Evolutionary conservation across 2,113 vertebrate genomes (phyloP), one percentile per base, ranked within the genome.

Genomic region (Pandion haliaetus): DNA sequence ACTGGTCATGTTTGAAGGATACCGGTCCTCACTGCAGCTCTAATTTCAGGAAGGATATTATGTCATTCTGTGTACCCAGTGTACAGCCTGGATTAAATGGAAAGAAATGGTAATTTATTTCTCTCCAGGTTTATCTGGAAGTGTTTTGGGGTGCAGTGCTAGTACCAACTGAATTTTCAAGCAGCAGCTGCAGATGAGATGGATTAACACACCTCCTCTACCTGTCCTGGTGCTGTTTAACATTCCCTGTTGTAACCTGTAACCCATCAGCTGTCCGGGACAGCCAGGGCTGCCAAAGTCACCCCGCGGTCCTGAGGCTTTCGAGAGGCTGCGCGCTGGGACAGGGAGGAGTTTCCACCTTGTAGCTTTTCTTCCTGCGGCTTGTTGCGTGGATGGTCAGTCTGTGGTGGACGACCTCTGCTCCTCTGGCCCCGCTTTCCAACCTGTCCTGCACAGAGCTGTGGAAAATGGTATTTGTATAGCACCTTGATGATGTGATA

Each of bases 11-110:
- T 97, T 98, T 98, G 96, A 98, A 98, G 98, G 97, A 98, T 98
- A 71, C 95, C 96, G 96, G 97, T 94, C 86, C 87, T 96, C 88
- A 77, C 95, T 96, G 83, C 91, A 66, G 70, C 95, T 96, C 94
- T 98, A 49, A 95, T 96, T 98, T 98, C 98, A 98, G 98, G 98
- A 98, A 98, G 98, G 98, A 98, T 98, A 98, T 98, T 98, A 97
- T 96, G 98, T 98, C 98, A 98, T 96, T 93, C 91, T 82, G 83
- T 97, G 97, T 97, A 97, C 97, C 89, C 93, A 94, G 97, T 84
- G 96, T 95, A 93, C 87, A 90, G 91, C 96, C 95, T 95, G 96
- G 71, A 96, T 34, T 97, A 95, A 98, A 97, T 96, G 96, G 97
- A 97, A 98, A 98, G 94, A 97, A 94, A 96, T 89, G 73, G 52